Base-by-base conservation (phyloP, 2,113 vertebrate species). In the Todiramphus chloris region DNA sequence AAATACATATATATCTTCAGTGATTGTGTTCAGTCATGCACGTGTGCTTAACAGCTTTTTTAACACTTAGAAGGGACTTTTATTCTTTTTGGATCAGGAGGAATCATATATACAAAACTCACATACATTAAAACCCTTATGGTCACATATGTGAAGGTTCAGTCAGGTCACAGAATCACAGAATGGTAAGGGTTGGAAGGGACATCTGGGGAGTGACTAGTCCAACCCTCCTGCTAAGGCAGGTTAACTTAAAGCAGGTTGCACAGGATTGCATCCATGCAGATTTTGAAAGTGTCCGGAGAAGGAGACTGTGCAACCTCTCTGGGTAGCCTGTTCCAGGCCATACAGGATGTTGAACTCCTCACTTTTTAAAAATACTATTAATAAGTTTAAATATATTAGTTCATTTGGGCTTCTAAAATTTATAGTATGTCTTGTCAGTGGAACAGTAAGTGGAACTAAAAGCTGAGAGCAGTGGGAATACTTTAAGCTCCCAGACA, bases 361-460 rank as follows among this genome's bases (percentile, higher is more conserved):
- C 17, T 73, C 16, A 10, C 43, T 3, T 5, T 74, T 96, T 44
- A 8, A 2, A 43, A 80, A 76, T 39, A 23, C 1, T 16, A 23
- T 16, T 39, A 21, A 27, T 11, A 63, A 37, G 2, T 48, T 48
- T 35, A 83, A 75, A 58, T 58, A 48, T 8, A 46, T 58, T 4
- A 37, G 2, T 13, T 46, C 46, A 46, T 46, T 46, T n/a, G 28
- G 9, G 11, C 7, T 63, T 74, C 48, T 31, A 18, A 90, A 90
- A 59, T 55, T 58, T 30, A 28, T 28, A 68, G 5, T 16, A 15
- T 43, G 10, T 9, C 8, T 81, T 87, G 4, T 55, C 41, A 82
- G 14, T 12, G 1, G 3, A 58, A 6, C 10, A 62, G 7, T 41
- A 72, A 27, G 4, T 63, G 28, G 2, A 83, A 56, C 3, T 1